Conservation (phyloP, 2,888 invertebrate genomes). For the Coleophora flavipennella region DNA sequence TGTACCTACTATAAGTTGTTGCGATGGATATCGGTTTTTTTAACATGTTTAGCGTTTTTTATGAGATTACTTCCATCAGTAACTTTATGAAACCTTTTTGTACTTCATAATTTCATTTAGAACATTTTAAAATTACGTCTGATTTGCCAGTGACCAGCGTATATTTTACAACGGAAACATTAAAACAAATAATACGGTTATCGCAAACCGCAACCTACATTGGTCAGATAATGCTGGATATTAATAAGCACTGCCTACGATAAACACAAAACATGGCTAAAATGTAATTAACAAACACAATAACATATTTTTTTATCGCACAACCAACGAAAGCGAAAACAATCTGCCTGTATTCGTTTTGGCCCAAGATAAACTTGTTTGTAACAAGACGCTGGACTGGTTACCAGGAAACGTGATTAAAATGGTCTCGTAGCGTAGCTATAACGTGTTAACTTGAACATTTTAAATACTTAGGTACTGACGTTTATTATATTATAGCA, state of each 20-base stretch:
- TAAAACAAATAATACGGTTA: constrained; percentile 18
- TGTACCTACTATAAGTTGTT: no score
- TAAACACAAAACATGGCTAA: constrained; percentile 30
- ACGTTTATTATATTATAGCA: no score
- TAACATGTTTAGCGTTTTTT: no score
- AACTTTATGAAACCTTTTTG: no score
- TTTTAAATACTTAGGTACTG: constrained; percentile 1
- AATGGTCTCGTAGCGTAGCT: background rate
- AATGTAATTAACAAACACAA: constrained; percentile 7
- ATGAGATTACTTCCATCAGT: no score
- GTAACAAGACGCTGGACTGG: constrained; percentile 25
- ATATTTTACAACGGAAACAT: constrained; percentile 10
- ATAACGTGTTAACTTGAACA: background rate
- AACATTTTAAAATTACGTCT: no score
- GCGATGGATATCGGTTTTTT: no score
- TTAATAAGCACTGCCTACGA: constrained; percentile 56
- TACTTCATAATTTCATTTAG: no score
- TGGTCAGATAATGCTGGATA: constrained; percentile 39
- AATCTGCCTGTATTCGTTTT: constrained; percentile 26
- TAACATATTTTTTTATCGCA: constrained; percentile 37
- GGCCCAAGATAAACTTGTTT: constrained; percentile 30
- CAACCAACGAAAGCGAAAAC: constrained; percentile 53
- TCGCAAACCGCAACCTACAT: constrained; percentile 26
- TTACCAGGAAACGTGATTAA: constrained; percentile 30
- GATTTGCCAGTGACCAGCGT: no score